Base-by-base conservation (phyloP, 1,140 invertebrate species). In the Neodiprion lecontei region DNA sequence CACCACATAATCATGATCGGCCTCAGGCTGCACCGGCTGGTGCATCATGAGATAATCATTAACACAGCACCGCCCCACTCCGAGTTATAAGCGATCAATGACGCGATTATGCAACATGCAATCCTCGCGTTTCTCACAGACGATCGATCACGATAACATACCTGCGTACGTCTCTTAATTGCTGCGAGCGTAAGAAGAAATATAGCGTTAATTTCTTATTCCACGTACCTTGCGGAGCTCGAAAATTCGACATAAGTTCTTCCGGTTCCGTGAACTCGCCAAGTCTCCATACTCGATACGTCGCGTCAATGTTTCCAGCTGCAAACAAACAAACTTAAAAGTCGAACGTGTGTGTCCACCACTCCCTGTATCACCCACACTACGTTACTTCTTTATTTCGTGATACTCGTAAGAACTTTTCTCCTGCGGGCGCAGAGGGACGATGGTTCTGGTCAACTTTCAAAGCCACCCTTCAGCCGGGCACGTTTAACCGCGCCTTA, bases 281-380 rank as follows among this genome's bases (percentile, higher is more conserved):
- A 78, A 77, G 66, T 84, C 78, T 17, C 83, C 83, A 77, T 83
- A 83, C 67, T 78, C 82, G 72, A 78, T 80, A 47, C 78, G 79
- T 67, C 82, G 78, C 76, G 79, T 79, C 74, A 84, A 78, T 73
- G 77, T 76, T 76, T 83, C 80, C 77, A 78, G 79, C 82, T 83
- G 79, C 50, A 83, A 81, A 81, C 76, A 83, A 79, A 82, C 79
- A 21, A 21, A 21, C 17, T 21, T 21, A 40, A 40, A 40, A 40
- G 28, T 40, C 1, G 28, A 40, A 40, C 1, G 28, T 65, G 12
- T 65, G 0, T 65, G 48, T n/a, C 10, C 14, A 12, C 12, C n/a
- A 7, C 8, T 17, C 14, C 17, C 9, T 3, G 17, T 7, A 0
- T 10, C 9, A 61, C 7, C 17, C 17, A 21, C 17, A n/a, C 9